These are phyloP conservation scores for Nowickia ferox DNA, from an alignment of 2,888 invertebrate genomes.

Conservation along the genomic window DNA sequence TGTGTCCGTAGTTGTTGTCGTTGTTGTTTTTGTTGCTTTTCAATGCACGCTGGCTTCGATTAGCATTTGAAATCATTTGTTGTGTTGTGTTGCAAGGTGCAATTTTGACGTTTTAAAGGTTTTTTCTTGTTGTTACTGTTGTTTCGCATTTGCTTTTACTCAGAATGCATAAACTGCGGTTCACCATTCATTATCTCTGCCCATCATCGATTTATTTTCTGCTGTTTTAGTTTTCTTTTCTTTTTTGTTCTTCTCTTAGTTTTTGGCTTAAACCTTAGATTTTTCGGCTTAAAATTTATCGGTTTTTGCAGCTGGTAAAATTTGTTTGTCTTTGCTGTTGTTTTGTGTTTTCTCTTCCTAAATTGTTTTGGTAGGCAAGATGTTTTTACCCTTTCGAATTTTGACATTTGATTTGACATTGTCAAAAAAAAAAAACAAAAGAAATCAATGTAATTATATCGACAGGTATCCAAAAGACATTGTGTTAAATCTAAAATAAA, in stretches of 20 bases:
- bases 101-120: constrained; percentile 74
- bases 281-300: constrained; percentile 50
- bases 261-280: constrained; percentile 53
- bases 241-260: neutral
- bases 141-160: constrained; percentile 30
- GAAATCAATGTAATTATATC: constrained; percentile 50
- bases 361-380: neutral
- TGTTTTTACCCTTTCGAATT: constrained; percentile 43
- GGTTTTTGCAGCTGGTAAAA: constrained; percentile 65
- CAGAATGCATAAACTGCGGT: constrained; percentile 63
- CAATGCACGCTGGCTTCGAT: constrained; percentile 74
- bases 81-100: constrained; percentile 82
- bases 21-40: constrained; percentile 23
- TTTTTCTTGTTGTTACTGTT: constrained; percentile 34
- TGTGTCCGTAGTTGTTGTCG: neutral
- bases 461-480: constrained; percentile 38
- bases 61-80: constrained; percentile 82
- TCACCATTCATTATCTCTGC: constrained; percentile 68
- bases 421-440: constrained; percentile 55
- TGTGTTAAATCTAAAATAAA: constrained; percentile 22
- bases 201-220: constrained; percentile 60
- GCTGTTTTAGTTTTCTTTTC: constrained; percentile 6
- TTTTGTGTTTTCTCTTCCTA: constrained; percentile 19
- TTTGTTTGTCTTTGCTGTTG: constrained; percentile 3
- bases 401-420: constrained; percentile 67